Evolutionary conservation across 1,140 invertebrate species (phyloP).

Genomic region (Armadillidium nasatum): DNA sequence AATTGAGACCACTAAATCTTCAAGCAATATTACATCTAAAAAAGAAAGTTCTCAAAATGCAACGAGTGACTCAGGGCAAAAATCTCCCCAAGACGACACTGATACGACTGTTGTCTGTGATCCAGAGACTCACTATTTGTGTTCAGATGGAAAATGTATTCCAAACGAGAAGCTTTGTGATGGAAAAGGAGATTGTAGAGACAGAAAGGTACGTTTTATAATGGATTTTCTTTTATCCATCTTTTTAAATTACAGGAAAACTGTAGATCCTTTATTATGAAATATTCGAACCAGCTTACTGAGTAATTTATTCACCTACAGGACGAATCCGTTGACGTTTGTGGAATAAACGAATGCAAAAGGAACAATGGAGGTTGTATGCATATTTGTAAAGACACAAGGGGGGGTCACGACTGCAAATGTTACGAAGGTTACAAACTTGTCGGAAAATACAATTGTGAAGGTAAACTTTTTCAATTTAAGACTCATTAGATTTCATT

Average conservation of each 20-base stretch:
- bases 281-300: neutral
- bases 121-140: neutral
- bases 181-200: constrained; percentile 51
- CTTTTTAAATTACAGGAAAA: too few species aligned
- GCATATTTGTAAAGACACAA: constrained; percentile 71
- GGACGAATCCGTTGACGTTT: constrained; percentile 67
- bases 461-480: constrained; percentile 56
- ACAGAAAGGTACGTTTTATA: constrained; percentile 53
- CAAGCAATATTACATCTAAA: neutral
- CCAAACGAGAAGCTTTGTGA: constrained; percentile 52
- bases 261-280: neutral
- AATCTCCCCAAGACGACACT: too few species aligned
- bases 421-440: constrained; percentile 70
- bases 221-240: too few species aligned
- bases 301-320: constrained; percentile 46
- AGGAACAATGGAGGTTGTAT: constrained; percentile 77
- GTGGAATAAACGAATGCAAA: constrained; percentile 70
- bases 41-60: neutral
- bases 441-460: constrained; percentile 67
- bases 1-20: neutral
- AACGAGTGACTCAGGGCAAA: too few species aligned
- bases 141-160: constrained; percentile 51
- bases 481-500: neutral
- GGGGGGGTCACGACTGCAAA: constrained; percentile 69
- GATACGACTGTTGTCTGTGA: neutral